Evolutionary conservation across 2,888 invertebrate genomes (phyloP).

Genomic region (Timandra comae): DNA sequence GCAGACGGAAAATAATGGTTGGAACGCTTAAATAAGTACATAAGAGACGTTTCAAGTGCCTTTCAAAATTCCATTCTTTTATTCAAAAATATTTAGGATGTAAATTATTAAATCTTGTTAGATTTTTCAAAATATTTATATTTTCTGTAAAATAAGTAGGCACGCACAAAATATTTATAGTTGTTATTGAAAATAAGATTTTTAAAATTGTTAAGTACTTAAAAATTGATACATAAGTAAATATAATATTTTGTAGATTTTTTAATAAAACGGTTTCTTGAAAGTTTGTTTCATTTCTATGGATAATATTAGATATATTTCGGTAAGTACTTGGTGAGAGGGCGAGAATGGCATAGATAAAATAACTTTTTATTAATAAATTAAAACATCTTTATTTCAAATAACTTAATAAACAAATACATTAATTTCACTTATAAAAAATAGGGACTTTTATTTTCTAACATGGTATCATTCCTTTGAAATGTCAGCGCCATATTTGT

Average conservation of each 20-base stretch:
- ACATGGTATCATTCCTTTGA: not conserved
- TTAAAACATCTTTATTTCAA: constrained; percentile 1
- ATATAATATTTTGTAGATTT: constrained; percentile 26
- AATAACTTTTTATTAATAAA: not conserved
- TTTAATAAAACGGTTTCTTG: constrained; percentile 21
- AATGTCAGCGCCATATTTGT: constrained; percentile 57
- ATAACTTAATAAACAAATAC: constrained; percentile 1
- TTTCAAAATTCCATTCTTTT: too few species aligned
- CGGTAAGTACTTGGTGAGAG: too few species aligned
- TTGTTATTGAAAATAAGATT: too few species aligned
- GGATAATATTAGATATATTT: too few species aligned
- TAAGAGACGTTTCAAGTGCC: too few species aligned
- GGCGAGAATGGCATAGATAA: too few species aligned
- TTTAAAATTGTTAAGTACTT: constrained; percentile 8
- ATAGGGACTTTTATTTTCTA: not conserved
- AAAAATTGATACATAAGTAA: too few species aligned
- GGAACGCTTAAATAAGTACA: too few species aligned
- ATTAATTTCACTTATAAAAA: too few species aligned
- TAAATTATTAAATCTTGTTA: too few species aligned
- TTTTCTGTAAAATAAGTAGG: constrained; percentile 15
- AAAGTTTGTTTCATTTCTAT: not conserved
- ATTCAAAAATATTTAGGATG: too few species aligned
- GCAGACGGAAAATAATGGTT: too few species aligned
- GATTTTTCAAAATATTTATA: constrained; percentile 8
- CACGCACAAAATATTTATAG: constrained; percentile 33